Conservation (phyloP, 2,888 invertebrate species). For the Papilio protenor region DNA sequence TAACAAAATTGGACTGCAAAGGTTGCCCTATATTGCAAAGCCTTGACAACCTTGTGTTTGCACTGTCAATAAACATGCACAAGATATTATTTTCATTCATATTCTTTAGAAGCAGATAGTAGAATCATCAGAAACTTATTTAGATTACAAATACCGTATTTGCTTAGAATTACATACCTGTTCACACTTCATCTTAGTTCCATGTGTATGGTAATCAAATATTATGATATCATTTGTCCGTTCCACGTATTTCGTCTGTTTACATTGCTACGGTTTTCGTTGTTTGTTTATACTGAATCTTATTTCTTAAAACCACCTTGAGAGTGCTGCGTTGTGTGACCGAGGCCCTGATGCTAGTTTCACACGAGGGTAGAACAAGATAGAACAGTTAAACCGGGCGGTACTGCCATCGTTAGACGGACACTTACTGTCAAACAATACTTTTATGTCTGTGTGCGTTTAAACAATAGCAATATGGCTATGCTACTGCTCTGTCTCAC, state of each 20-base stretch:
- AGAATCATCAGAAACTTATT: background rate
- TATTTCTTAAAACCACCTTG: conserved; percentile 32
- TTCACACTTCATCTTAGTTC: background rate
- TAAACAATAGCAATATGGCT: background rate
- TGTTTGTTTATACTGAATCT: conserved; percentile 30
- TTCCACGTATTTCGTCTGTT: conserved; percentile 22
- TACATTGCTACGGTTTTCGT: conserved; percentile 14
- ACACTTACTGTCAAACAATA: too few relatives aligned
- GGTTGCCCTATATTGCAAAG: background rate
- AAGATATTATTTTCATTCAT: too few relatives aligned
- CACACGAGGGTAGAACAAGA: background rate
- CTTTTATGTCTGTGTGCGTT: background rate
- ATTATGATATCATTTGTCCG: conserved; percentile 21
- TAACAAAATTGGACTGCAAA: background rate
- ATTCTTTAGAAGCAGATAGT: too few relatives aligned
- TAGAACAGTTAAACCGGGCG: background rate
- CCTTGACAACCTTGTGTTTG: background rate
- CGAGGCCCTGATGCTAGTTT: background rate
- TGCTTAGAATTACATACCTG: background rate
- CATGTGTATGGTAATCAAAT: background rate
- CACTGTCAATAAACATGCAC: too few relatives aligned
- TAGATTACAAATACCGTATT: background rate
- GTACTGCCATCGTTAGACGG: background rate
- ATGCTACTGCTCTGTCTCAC: background rate
- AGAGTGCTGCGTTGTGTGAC: conserved; percentile 13